Percentiles rank a stretch among this genome's conserved stretches.
These are phyloP conservation scores for Heliangelus exortis DNA, from an alignment of 2,797 vertebrate species.

Conservation along the genomic window DNA sequence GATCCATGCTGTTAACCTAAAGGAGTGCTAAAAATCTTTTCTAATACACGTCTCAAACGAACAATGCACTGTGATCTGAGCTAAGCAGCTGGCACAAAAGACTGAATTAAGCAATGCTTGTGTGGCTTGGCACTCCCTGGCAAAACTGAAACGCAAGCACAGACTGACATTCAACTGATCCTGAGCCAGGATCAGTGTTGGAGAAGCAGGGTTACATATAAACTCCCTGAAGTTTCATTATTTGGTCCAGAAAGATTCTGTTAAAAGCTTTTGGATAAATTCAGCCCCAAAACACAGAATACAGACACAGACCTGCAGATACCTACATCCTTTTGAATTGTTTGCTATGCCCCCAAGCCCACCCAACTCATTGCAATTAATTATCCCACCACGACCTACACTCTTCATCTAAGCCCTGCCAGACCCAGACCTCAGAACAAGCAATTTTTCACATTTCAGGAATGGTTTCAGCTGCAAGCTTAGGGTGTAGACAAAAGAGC, in stretches of 20 bases:
- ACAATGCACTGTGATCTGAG: rapidly evolving
- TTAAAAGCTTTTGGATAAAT: not conserved
- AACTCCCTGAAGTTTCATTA: not conserved
- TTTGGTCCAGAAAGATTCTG: not conserved
- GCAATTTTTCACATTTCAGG: not conserved
- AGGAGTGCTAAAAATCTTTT: not conserved
- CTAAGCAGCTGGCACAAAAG: not conserved
- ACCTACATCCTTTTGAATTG: not conserved
- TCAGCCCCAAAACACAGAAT: not conserved
- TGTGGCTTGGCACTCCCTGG: not conserved
- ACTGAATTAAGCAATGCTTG: not conserved
- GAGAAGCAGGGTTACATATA: not conserved
- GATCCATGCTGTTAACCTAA: not conserved
- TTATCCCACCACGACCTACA: not conserved
- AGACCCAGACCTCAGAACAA: not conserved
- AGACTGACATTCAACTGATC: not conserved
- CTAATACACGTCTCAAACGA: not conserved
- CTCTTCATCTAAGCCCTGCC: not conserved
- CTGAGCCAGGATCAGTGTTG: not conserved
- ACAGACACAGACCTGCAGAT: not conserved
- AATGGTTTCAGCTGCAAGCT: not conserved
- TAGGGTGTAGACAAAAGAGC: not conserved
- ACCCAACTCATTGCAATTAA: not conserved
- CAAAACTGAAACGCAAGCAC: not conserved
- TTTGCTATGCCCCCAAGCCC: not conserved